Evolutionary conservation across 2,113 vertebrate genomes (phyloP).

Genomic region (Chaetodon auriga): DNA sequence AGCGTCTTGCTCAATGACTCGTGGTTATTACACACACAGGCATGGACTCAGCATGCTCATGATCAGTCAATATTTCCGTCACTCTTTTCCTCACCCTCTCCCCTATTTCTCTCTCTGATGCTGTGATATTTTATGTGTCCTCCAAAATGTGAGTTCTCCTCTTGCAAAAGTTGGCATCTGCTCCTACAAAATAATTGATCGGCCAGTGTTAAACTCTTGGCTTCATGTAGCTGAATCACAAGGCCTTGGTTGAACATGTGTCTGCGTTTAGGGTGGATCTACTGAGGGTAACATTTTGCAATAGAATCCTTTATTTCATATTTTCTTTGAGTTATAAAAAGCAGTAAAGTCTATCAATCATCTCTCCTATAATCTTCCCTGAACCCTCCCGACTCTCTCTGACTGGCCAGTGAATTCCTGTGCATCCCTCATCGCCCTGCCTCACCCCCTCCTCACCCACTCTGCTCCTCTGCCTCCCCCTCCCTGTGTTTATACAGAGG

Average conservation of each 20-base stretch:
- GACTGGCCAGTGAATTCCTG: slow-evolving; percentile 53
- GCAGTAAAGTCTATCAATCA: slow-evolving; percentile 50
- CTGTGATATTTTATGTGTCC: not conserved
- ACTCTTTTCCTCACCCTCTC: slow-evolving; percentile 10
- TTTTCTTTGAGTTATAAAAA: slow-evolving; percentile 37
- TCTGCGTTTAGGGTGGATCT: slow-evolving; percentile 10
- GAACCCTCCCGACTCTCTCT: not conserved
- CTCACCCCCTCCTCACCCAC: slow-evolving; percentile 44
- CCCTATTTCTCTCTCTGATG: not conserved
- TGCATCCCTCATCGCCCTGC: slow-evolving; percentile 55
- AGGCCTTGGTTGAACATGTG: not conserved
- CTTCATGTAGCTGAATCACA: not conserved
- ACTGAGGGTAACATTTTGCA: not conserved
- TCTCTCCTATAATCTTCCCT: slow-evolving; percentile 48
- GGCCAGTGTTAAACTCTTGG: not conserved
- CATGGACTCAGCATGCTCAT: not conserved
- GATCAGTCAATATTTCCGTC: slow-evolving; percentile 12
- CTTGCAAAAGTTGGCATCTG: not conserved
- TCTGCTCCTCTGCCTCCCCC: slow-evolving; percentile 35
- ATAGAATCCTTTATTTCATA: not conserved
- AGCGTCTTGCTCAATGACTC: slow-evolving; percentile 15
- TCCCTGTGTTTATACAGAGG: slow-evolving; percentile 67
- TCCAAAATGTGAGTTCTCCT: not conserved
- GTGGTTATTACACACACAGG: slow-evolving; percentile 13
- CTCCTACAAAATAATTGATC: not conserved